These are phyloP conservation scores for Eurytoma adleriae DNA, from an alignment of 2,888 invertebrate species.

Conservation along the genomic window DNA sequence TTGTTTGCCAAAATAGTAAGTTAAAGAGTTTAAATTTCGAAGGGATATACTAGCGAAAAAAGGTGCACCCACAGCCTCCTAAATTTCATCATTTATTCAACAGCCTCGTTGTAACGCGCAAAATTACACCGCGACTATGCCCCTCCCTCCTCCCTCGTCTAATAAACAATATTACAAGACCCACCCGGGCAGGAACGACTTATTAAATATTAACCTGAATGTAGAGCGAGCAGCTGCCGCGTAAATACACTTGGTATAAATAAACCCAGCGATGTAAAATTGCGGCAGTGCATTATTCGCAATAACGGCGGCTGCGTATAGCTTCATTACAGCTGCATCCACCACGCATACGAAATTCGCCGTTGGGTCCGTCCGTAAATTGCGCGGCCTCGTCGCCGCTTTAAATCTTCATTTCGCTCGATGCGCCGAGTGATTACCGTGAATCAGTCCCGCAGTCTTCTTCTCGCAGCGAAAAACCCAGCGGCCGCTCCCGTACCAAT, in stretches of 20 bases:
- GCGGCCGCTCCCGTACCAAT: not conserved
- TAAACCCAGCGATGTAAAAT: not conserved
- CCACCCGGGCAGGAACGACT: not conserved
- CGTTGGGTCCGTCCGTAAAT: not conserved
- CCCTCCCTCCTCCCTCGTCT: too few relatives aligned
- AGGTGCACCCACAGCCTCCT: too few relatives aligned
- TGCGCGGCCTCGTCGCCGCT: not conserved
- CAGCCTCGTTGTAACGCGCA: too few relatives aligned
- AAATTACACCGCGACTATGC: too few relatives aligned
- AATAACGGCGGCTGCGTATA: constrained; percentile 3
- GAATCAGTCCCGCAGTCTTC: not conserved
- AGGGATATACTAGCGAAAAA: not conserved
- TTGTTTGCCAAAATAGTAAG: constrained; percentile 11
- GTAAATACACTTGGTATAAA: constrained; percentile 7
- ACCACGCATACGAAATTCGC: not conserved
- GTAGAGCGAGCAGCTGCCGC: constrained; percentile 13
- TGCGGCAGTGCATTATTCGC: constrained; percentile 1
- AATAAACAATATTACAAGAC: too few relatives aligned
- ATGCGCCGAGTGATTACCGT: not conserved
- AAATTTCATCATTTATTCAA: too few relatives aligned
- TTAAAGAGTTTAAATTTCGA: not conserved
- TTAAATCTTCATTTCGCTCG: not conserved
- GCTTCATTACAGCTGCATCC: not conserved
- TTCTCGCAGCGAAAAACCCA: too few relatives aligned
- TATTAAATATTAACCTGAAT: too few relatives aligned